Evolutionary conservation across 1,140 invertebrate species (phyloP).

Genomic region (Muscidifurax raptorellus): DNA sequence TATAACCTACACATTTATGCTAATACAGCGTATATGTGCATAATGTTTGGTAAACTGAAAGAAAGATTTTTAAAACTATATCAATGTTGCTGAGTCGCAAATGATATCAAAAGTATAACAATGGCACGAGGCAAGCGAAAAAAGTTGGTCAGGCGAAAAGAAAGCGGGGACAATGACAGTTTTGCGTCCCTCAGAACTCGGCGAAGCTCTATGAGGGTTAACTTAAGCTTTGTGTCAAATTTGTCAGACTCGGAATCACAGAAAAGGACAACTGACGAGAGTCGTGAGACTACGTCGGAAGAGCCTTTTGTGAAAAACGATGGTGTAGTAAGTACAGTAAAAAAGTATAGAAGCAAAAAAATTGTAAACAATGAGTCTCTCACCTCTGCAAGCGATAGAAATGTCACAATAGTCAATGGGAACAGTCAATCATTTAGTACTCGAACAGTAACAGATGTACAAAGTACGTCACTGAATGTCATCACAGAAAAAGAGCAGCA

Average conservation of each 20-base stretch:
- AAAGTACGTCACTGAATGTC: constrained; percentile 33
- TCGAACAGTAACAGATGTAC: not conserved
- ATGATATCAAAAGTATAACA: not conserved
- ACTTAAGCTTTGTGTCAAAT: constrained; percentile 62
- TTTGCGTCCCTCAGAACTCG: not conserved
- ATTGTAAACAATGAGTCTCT: not conserved
- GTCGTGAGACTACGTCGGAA: not conserved
- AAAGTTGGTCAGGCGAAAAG: not conserved
- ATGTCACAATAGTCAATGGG: constrained; percentile 21
- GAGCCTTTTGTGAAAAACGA: not conserved
- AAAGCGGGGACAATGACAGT: not conserved
- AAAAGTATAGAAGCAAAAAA: constrained; percentile 7
- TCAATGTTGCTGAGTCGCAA: not conserved
- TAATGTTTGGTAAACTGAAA: not conserved
- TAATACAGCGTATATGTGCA: not conserved
- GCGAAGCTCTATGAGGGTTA: constrained; percentile 63
- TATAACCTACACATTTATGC: not conserved
- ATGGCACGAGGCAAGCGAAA: constrained; percentile 25
- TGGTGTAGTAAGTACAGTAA: constrained; percentile 11
- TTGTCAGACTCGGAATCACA: constrained; percentile 57
- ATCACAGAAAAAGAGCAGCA: constrained; percentile 53
- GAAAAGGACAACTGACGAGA: constrained; percentile 43
- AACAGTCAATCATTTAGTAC: not conserved
- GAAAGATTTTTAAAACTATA: not conserved
- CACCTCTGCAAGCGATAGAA: not conserved